A percentile compares a stretch with the other conserved stretches of the same genome.
Conservation (phyloP, 2,113 vertebrate genomes). For the Dromiciops gliroides region DNA sequence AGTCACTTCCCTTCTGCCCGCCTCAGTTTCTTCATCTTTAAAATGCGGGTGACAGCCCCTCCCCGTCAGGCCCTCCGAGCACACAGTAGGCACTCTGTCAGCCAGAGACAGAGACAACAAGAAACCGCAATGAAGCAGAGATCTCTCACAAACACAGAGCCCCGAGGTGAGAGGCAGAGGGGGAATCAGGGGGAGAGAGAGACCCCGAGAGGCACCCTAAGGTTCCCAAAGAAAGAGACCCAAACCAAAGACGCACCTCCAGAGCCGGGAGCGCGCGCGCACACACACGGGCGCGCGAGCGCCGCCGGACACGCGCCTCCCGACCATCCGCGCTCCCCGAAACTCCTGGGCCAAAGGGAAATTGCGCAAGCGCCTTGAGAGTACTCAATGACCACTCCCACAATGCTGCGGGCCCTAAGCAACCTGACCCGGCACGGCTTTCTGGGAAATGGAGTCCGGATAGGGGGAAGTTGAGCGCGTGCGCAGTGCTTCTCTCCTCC, state of each 20-base stretch:
- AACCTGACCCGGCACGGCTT: neutral
- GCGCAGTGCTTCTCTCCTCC: neutral
- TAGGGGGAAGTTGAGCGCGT: neutral
- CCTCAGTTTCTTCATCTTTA: neutral
- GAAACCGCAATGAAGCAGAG: too few species aligned
- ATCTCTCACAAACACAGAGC: neutral
- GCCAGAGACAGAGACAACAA: too few species aligned
- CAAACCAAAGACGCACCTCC: neutral
- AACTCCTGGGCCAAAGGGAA: neutral
- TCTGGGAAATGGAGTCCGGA: neutral
- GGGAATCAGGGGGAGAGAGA: neutral
- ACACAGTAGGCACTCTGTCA: too few species aligned
- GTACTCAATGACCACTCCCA: neutral
- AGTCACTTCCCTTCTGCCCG: neutral
- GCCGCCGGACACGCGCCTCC: neutral
- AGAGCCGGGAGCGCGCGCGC: neutral
- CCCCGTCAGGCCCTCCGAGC: too few species aligned
- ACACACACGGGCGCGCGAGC: neutral
- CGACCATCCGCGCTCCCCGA: neutral
- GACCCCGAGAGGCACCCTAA: neutral
- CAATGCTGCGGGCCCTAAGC: neutral
- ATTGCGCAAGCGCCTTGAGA: neutral
- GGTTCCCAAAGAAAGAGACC: neutral
- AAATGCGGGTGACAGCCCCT: neutral
- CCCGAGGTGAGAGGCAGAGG: too few species aligned